These are phyloP conservation scores for Poicephalus meyeri DNA, from an alignment of 2,113 vertebrate species.

Conservation along the genomic window DNA sequence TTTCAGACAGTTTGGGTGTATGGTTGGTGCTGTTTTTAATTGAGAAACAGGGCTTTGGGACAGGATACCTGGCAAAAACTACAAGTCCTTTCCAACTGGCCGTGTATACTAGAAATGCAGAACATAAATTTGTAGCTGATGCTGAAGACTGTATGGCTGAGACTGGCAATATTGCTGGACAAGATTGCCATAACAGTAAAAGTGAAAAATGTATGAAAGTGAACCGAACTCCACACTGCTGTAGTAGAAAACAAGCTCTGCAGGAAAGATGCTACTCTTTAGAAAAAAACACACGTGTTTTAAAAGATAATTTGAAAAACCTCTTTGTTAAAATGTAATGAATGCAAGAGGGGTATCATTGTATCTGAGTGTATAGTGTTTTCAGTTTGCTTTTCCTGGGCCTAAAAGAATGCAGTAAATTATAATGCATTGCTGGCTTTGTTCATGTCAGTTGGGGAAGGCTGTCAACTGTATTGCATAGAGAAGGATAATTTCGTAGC, in stretches of 20 bases:
- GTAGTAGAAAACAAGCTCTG: not conserved
- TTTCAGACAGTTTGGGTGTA: not conserved
- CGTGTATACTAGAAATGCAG: not conserved
- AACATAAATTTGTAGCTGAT: not conserved
- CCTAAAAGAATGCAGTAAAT: not conserved
- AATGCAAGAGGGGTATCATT: not conserved
- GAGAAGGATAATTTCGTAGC: not conserved
- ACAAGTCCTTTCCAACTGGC: not conserved
- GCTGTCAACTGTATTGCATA: not conserved
- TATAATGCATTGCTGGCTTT: not conserved
- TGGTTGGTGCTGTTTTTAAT: not conserved
- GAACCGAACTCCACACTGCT: not conserved
- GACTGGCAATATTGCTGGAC: not conserved
- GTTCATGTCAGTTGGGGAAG: not conserved
- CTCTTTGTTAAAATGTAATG: not conserved
- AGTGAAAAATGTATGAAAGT: not conserved
- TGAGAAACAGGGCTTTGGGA: not conserved
- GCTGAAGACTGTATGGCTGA: not conserved
- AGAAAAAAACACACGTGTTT: not conserved
- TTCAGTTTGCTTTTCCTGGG: not conserved
- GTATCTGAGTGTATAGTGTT: not conserved
- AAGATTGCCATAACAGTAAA: not conserved
- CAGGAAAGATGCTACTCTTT: not conserved
- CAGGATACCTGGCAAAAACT: not conserved
- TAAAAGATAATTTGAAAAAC: not conserved